Evolutionary conservation across 1,140 invertebrate genomes (phyloP).

Genomic region (Ceratina japonica): DNA sequence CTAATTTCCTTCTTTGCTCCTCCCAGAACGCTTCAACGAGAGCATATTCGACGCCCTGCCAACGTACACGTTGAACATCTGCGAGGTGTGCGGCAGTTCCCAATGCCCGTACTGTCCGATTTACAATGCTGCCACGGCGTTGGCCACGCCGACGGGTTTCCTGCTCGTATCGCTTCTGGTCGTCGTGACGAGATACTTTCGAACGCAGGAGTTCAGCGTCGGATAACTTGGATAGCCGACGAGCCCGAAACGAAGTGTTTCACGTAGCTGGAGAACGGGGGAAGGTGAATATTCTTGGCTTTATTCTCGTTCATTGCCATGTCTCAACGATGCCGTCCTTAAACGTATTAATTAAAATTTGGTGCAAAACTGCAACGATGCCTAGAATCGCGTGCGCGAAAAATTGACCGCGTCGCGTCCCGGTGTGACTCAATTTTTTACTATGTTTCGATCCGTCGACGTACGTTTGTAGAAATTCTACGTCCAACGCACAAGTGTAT

Average conservation of each 20-base stretch:
- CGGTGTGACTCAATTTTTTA: too few relatives aligned
- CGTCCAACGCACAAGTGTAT: conserved; percentile 5
- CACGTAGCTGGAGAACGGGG: neutral
- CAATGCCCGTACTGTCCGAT: conserved; percentile 98
- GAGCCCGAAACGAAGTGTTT: neutral
- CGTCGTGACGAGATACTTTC: conserved; percentile 68
- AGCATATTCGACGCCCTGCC: conserved; percentile 94
- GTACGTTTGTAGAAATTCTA: conserved; percentile 16
- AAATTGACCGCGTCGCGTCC: too few relatives aligned
- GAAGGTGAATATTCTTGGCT: neutral
- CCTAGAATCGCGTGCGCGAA: neutral
- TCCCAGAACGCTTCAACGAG: conserved; percentile 96
- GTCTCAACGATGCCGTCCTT: neutral
- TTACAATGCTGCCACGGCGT: conserved; percentile 85
- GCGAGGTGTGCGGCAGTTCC: conserved; percentile 98
- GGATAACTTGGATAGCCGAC: conserved; percentile 50
- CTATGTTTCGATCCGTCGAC: conserved; percentile 6
- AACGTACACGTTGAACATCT: conserved; percentile 95
- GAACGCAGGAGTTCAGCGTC: conserved; percentile 66
- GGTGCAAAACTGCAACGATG: conserved; percentile 20
- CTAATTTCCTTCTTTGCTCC: conserved; percentile 29
- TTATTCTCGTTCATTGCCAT: conserved; percentile 12
- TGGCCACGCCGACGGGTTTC: conserved; percentile 72
- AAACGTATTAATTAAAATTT: conserved; percentile 6
- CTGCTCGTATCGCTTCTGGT: conserved; percentile 69